phyloP scores from a whole-genome alignment of 2,797 vertebrate species.

The Thunnus albacares region DNA sequence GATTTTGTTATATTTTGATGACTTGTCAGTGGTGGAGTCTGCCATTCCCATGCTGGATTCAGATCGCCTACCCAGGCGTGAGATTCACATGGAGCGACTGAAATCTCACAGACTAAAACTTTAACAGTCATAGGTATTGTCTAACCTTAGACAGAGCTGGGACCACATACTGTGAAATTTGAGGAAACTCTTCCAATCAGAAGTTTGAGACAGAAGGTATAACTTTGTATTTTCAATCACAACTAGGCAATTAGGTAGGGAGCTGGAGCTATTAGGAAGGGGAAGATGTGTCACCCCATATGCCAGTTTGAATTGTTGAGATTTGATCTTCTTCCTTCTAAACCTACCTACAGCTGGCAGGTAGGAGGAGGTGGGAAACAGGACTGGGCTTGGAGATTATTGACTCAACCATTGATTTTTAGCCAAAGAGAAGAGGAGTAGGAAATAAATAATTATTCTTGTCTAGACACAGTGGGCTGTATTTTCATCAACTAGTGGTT shows the following conservation, averaged over 20 bases:
- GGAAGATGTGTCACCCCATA: slow-evolving; percentile 28
- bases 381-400: slow-evolving; percentile 71
- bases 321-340: slow-evolving; percentile 44
- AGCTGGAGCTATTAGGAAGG: slow-evolving; percentile 42
- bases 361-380: slow-evolving; percentile 62
- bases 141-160: background rate
- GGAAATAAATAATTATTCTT: slow-evolving; percentile 73
- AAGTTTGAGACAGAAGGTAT: slow-evolving; percentile 30
- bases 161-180: slow-evolving; percentile 9
- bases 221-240: slow-evolving; percentile 51
- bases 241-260: slow-evolving; percentile 47
- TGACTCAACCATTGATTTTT: slow-evolving; percentile 80
- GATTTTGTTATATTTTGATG: too few relatives aligned
- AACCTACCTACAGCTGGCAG: slow-evolving; percentile 47
- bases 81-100: background rate
- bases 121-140: background rate
- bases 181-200: slow-evolving; percentile 10
- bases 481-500: slow-evolving; percentile 41
- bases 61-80: background rate
- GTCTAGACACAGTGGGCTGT: slow-evolving; percentile 54
- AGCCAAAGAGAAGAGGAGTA: slow-evolving; percentile 58
- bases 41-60: background rate
- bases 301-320: slow-evolving; percentile 51
- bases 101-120: background rate
- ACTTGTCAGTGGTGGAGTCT: background rate